Evolutionary conservation across 2,113 vertebrate species (phyloP), one percentile per base, ranked within the genome.

Genomic region (Erpornis zantholeuca): DNA sequence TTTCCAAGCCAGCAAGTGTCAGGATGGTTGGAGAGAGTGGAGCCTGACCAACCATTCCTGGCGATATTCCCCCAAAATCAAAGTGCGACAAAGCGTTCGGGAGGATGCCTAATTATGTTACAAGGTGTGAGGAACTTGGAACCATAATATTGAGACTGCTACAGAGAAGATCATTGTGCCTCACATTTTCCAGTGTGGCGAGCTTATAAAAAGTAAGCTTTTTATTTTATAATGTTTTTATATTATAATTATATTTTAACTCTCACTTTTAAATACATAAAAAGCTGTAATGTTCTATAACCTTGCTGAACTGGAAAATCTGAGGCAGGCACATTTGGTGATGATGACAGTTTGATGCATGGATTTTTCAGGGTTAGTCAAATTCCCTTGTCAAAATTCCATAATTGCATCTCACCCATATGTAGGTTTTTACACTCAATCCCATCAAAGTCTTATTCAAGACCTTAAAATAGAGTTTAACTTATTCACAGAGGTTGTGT

Each of bases 261-360:
- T 95, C 93, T 95, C 68, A 35, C 90, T 96, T 86, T 86, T 68
- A 88, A 66, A 77, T 64, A 36, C 66, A 94, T 90, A 71, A 88
- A 83, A 90, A 83, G 36, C 68, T 31, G 50, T 59, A 73, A 86
- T 60, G 60, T 92, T 96, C 86, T 96, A 15, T 86, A 94, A 88
- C 86, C 76, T 86, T 40, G 70, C 88, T 93, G 92, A 94, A 90
- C 93, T 97, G 96, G 94, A 97, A 96, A 96, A 88, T 96, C 81
- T 96, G 95, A 97, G 79, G 88, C 72, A 40, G 64, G 68, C 44
- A 57, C 88, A 4, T 86, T 96, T 71, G 76, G 72, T 23, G 72
- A 83, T 86, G 93, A 86, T 94, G 94, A 95, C 88, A 92, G 90
- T 60, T 95, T 93, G 94, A 94, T 93, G 90, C 92, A 93, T 92